Base-by-base conservation (phyloP, 2,888 invertebrate genomes). In the Ectobius pallidus region DNA sequence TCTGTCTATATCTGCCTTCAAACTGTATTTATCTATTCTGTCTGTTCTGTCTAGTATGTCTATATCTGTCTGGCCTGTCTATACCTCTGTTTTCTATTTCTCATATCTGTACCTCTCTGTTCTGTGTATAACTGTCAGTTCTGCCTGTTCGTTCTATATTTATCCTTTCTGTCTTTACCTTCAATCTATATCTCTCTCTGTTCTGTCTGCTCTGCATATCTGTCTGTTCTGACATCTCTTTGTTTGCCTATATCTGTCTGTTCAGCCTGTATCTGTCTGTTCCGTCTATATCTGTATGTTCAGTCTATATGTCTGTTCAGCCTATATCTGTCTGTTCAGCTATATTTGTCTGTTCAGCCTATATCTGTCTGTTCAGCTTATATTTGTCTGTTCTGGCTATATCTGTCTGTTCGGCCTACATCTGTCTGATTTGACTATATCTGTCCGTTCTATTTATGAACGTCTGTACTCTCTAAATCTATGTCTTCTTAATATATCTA, bases 101-200 rank as follows among this genome's bases (percentile, higher is more conserved):
- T n/a, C 30, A 46, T 32, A n/a, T n/a, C 18, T 68, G 22, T 65
- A 74, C 69, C 69, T 74, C 62, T 76, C 74, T 71, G 0, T 74
- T 16, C 49, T 65, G 34, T 52, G 72, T n/a, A n/a, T n/a, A n/a
- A n/a, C n/a, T n/a, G n/a, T n/a, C n/a, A n/a, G n/a, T n/a, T n/a
- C n/a, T n/a, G n/a, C n/a, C n/a, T n/a, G n/a, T n/a, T n/a, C n/a
- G n/a, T n/a, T n/a, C n/a, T 20, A 18, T 73, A 25, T 27, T 74
- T 73, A 69, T 73, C 68, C 70, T 73, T 69, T 74, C 58, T 32
- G 73, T 65, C 32, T 55, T 4, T 75, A 14, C 22, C 16, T 44
- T 68, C 62, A 34, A 32, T 44, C 39, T 55, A 18, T 25, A 69
- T 11, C 42, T 68, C 16, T 70, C 20, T 25, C 32, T 44, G n/a